Percentiles rank a stretch among this genome's conserved stretches.
Evolutionary conservation across 2,888 invertebrate species (phyloP).

Genomic region (Pristionchus japonicus): DNA sequence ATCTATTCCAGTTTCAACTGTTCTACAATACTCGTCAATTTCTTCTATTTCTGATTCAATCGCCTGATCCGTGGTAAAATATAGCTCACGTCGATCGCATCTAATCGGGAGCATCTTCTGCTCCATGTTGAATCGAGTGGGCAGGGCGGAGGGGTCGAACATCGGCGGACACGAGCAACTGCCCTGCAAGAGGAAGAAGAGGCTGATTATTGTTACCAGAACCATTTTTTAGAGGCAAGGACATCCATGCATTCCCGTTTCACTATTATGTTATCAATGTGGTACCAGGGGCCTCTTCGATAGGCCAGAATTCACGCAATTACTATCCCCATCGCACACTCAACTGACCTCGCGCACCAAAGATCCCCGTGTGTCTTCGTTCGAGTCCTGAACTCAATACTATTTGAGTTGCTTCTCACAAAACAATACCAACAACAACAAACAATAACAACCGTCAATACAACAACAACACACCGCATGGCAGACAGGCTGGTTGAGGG

Average conservation of each 20-base stretch:
- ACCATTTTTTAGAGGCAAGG: too few relatives aligned
- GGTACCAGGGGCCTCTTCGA: not conserved
- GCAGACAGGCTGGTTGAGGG: constrained; percentile 38
- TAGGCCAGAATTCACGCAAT: too few relatives aligned
- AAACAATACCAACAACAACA: not conserved
- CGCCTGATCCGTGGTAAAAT: too few relatives aligned
- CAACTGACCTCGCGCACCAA: not conserved
- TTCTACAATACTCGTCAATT: not conserved
- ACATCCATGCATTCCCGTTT: not conserved
- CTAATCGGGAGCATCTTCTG: constrained; percentile 67
- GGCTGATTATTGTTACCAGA: too few relatives aligned
- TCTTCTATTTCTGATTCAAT: not conserved
- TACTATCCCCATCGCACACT: too few relatives aligned
- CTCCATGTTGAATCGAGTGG: constrained; percentile 56
- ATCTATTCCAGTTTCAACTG: not conserved
- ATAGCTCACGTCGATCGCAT: constrained; percentile 69
- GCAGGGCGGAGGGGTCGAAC: constrained; percentile 64
- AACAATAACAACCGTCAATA: not conserved
- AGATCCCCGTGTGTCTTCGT: not conserved
- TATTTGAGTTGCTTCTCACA: not conserved
- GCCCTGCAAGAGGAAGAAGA: constrained; percentile 55
- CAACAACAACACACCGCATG: constrained; percentile 3
- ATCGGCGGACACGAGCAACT: constrained; percentile 72
- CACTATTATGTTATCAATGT: not conserved
- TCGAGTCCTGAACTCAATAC: not conserved